Evolutionary conservation across 2,113 vertebrate species (phyloP), one percentile per base, ranked within the genome.

Genomic region (Megaptera novaeangliae): DNA sequence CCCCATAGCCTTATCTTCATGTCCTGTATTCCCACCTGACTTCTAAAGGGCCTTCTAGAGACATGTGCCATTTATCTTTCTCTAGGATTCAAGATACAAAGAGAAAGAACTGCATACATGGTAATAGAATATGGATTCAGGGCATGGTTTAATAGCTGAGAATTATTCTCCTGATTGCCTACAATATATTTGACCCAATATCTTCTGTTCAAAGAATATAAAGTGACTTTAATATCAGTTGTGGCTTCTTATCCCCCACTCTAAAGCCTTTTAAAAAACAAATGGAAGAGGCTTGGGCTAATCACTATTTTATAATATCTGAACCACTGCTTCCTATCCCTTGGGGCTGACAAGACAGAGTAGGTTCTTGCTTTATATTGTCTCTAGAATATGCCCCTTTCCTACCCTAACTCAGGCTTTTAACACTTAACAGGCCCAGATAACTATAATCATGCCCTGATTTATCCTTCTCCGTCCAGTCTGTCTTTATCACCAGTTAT

Each of bases 191-290:
- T 85, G 86, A 94, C 34, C 78, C 55, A 57, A 13, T 66, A 52
- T 69, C 61, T 63, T 75, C n/a, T 46, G 27, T 93, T 64, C 29
- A 80, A 52, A 84, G 36, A 66, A 34, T 63, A 49, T n/a, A 81
- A 91, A 91, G 36, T 92, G 68, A 89, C 36, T 87, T 81, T 85
- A 88, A 29, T 59, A n/a, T 96, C 85, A 93, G 39, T 81, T 12
- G 18, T 74, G 80, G 18, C 75, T 94, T 92, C 41, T 94, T 81
- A 66, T 66, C 27, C 57, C 46, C 72, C 44, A 77, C 69, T 93
- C 77, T 86, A 85, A 93, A 81, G 49, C 18, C 59, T 92, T 91
- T 84, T 13, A 23, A 72, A 72, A 61, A 71, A 55, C 27, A 63
- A 69, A 63, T 29, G 18, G n/a, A 68, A 94, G n/a, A 86, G 36